phyloP scores from a whole-genome alignment of 2,888 invertebrate genomes.

The Suillia variegata region DNA sequence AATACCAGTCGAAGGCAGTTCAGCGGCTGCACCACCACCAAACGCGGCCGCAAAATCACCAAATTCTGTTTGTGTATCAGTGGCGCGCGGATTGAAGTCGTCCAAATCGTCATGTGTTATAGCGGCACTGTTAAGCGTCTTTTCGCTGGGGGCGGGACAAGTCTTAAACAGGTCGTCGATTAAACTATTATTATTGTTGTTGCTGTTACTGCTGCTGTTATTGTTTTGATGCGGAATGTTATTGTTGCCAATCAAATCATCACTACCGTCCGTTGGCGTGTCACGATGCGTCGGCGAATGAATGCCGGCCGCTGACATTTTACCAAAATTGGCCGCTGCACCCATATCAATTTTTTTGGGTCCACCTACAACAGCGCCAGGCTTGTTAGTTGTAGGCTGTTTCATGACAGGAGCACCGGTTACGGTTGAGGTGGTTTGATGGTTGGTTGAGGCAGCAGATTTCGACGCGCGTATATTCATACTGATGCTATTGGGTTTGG shows the following conservation, averaged over 20 bases:
- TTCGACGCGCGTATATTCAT: slow-evolving; percentile 51
- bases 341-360: slow-evolving; percentile 68
- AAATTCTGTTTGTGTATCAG: slow-evolving; percentile 67
- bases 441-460: slow-evolving; percentile 36
- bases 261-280: slow-evolving; percentile 46
- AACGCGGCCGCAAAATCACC: slow-evolving; percentile 81
- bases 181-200: slow-evolving; percentile 59
- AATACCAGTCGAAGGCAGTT: slow-evolving; percentile 41
- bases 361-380: slow-evolving; percentile 52
- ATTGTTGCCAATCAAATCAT: slow-evolving; percentile 48
- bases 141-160: slow-evolving; percentile 52
- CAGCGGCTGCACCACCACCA: slow-evolving; percentile 47
- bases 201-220: slow-evolving; percentile 21
- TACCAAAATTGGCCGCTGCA: slow-evolving; percentile 74
- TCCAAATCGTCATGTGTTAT: slow-evolving; percentile 64
- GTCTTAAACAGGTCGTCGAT: slow-evolving; percentile 67
- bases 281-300: slow-evolving; percentile 61
- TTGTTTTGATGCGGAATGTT: slow-evolving; percentile 20
- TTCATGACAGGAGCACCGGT: slow-evolving; percentile 59
- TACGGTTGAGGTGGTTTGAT: slow-evolving; percentile 48
- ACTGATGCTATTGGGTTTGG: slow-evolving; percentile 46
- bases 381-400: slow-evolving; percentile 59
- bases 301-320: slow-evolving; percentile 59
- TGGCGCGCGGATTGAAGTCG: slow-evolving; percentile 61
- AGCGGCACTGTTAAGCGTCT: slow-evolving; percentile 46